Evolutionary conservation across 2,888 invertebrate genomes (phyloP), one percentile per base, ranked within the genome.

Genomic region (Encarsia formosa): DNA sequence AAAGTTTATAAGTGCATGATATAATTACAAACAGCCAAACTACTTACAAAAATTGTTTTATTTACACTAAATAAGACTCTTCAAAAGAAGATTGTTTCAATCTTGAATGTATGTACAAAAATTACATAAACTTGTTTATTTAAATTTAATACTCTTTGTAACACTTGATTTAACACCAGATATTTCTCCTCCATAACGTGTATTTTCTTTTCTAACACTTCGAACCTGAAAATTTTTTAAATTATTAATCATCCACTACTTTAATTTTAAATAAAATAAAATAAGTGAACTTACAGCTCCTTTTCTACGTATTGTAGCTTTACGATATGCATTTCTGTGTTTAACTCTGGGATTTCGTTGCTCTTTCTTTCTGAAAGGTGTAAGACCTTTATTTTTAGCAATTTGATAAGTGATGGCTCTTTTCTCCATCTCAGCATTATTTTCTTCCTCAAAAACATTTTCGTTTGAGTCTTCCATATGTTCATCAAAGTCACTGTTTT

Each of bases 261-360:
- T 32, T 34, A 19, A 20, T 40, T 2, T 24, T 16, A 50, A 15
- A 39, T 34, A 45, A 9, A 52, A 29, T 22, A 31, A 50, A 39
- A 32, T 39, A 51, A 44, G 42, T 39, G 48, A 58, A 65, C 71
- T 67, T 74, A 95, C 87, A 66, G 95, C 94, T 68, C 97, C 96
- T 78, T 90, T 94, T 73, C 96, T 86, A 51, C 93, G 84, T 59
- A 95, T 90, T 64, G 89, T 82, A 1, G 97, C 97, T 74, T 94
- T 95, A 56, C 88, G 83, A 75, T 85, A 98, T 73, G 96, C 96
- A 62, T 87, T 86, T 63, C 91, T 86, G 72, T 97, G 90, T 73
- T 95, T 96, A 5, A 98, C 95, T 65, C 98, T 82, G 1, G 97
- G 97, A 80, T 98, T 97, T 57, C 93, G 82, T 63, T 86, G 83